Base-by-base conservation (phyloP, 2,888 invertebrate genomes). In the Catocala nupta region DNA sequence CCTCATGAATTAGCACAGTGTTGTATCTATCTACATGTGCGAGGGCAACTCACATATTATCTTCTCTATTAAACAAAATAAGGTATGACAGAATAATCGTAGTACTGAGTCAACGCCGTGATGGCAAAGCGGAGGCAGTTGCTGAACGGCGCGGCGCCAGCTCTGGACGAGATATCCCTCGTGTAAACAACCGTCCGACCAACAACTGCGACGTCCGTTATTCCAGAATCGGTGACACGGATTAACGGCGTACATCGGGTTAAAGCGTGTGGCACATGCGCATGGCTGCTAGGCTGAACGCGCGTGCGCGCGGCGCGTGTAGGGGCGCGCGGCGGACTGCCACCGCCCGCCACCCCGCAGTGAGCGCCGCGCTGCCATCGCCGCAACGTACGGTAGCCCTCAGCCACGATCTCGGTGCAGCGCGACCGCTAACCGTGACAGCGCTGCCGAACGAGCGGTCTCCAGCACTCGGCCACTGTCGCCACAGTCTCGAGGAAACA, bases 301-400 rank as follows among this genome's bases (percentile, higher is more conserved):
- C 34, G 55, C 51, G 50, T 43, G 56, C 56, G 45, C 50, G 59
- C 55, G 66, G 62, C 57, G 61, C 47, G 49, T 55, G 65, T 53
- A 64, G 63, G 55, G 62, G 62, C 57, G 50, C 50, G 55, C 52
- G 68, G 52, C 45, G 59, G 56, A 25, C 36, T 9, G 36, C 10
- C 36, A 9, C 9, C n/a, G n/a, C 44, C 10, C 13, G 6, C 13
- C 47, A 48, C 16, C 45, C 55, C 56, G 51, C 63, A 55, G 72
- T 69, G 61, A 53, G 59, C 54, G 63, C 55, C 74, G 66, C 67
- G 64, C 65, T 67, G 56, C 68, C 64, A 65, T 65, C 63, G 63
- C 52, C 67, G 65, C 67, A 64, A 47, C 57, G 57, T 54, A 13
- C 52, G 13, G 59, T 57, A 52, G 73, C n/a, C 49, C 45, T 49